Percentiles rank a stretch among this genome's conserved stretches.
phyloP scores from a whole-genome alignment of 2,797 vertebrate species.

The Molossus alvarezi region DNA sequence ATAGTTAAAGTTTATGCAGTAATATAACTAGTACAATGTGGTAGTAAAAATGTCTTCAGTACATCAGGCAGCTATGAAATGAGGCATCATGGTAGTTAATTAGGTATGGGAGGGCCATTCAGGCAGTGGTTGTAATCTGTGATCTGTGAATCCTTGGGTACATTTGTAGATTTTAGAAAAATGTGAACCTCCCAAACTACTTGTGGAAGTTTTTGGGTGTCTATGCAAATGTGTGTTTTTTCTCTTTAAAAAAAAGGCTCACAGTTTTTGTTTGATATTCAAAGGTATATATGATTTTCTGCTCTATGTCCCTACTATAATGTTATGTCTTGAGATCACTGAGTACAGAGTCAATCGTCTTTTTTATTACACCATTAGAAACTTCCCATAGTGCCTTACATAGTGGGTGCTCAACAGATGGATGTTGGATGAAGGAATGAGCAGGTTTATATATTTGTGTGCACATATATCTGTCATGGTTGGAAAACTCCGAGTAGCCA shows the following conservation, averaged over 20 bases:
- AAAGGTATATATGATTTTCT: background rate
- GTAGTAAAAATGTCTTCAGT: background rate
- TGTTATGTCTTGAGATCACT: background rate
- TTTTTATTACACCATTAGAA: constrained; percentile 34
- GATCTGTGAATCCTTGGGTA: background rate
- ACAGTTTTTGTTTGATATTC: constrained; percentile 32
- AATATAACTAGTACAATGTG: background rate
- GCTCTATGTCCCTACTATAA: background rate
- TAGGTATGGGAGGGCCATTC: background rate
- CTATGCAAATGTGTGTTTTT: background rate
- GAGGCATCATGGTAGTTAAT: background rate
- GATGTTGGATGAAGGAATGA: background rate
- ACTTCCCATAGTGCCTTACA: background rate
- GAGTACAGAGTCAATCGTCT: background rate
- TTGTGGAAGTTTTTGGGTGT: background rate
- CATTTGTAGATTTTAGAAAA: background rate
- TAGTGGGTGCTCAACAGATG: background rate
- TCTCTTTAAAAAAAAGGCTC: background rate
- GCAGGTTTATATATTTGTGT: background rate
- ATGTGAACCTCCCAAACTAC: background rate
- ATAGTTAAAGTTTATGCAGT: background rate
- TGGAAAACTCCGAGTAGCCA: background rate
- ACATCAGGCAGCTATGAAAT: background rate
- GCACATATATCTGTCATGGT: accelerated
- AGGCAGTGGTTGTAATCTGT: background rate